phyloP scores from a whole-genome alignment of 2,888 invertebrate genomes.

The Eristalis intricaria region DNA sequence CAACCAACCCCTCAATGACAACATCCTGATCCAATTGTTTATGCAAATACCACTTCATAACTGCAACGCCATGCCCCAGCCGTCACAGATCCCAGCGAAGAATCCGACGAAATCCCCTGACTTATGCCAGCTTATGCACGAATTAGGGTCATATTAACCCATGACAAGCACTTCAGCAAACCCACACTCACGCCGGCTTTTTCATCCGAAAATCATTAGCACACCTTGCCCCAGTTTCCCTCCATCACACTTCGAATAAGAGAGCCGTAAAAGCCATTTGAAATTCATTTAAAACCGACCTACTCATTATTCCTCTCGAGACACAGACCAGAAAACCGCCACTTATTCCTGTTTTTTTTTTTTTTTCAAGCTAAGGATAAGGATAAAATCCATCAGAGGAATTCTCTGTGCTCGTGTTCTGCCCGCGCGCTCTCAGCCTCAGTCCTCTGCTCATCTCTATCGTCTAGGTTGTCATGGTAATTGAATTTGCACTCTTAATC shows the following conservation, averaged over 20 bases:
- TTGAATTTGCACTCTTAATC: constrained; percentile 71
- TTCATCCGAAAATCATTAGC: constrained; percentile 28
- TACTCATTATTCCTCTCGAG: constrained; percentile 40
- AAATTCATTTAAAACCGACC: constrained; percentile 32
- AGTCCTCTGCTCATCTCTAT: not conserved
- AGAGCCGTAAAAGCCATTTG: constrained; percentile 19
- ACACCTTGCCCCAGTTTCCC: constrained; percentile 25
- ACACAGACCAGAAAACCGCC: constrained; percentile 2
- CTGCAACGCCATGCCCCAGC: not conserved
- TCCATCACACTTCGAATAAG: not conserved
- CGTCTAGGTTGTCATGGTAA: constrained; percentile 53
- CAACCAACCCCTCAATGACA: not conserved
- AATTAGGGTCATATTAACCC: constrained; percentile 2
- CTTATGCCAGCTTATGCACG: not conserved
- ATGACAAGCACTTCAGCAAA: not conserved
- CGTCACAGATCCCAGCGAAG: not conserved
- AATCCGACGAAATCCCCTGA: not conserved
- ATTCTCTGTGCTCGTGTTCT: not conserved
- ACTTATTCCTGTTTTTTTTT: not conserved
- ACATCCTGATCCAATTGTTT: not conserved
- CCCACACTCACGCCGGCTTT: not conserved
- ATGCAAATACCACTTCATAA: not conserved
- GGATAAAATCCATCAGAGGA: constrained; percentile 49
- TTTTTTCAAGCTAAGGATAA: constrained; percentile 12
- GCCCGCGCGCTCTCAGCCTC: not conserved